Evolutionary conservation across 2,888 invertebrate species (phyloP), one percentile per base, ranked within the genome.

Genomic region (Athalia circularis): DNA sequence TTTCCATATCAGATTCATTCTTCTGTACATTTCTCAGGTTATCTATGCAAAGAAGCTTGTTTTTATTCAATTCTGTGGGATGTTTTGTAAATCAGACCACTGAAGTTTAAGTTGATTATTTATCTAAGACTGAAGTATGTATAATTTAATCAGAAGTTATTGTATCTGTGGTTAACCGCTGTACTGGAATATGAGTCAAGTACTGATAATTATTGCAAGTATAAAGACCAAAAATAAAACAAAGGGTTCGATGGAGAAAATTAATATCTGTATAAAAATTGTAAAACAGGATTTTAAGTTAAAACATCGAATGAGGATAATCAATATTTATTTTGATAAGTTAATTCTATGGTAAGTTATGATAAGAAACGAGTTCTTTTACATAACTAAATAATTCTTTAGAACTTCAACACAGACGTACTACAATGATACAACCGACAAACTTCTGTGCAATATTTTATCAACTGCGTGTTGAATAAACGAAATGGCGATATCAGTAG

Each of bases 331-430:
- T 29, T 8, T 13, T 29, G 13, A 29, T 15, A 62, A 62, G 13
- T 13, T 13, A 13, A 13, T 62, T 15, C 4, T 13, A 62, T 54
- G n/a, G n/a, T 54, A 54, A 54, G 3, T 54, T 54, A n/a, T n/a
- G 54, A n/a, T 54, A 54, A 54, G 54, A 54, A 54, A 54, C n/a
- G 54, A 54, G 72, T 72, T 72, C 13, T 47, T 72, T 72, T 72
- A 72, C 59, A 52, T 72, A 72, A 72, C 59, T 59, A 6, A 54
- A 54, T 68, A 6, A 2, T 52, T 5, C 54, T 54, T 52, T 11
- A 68, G 29, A 68, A 68, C 29, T 29, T 29, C 29, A 29, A 29
- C 29, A 29, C 29, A 29, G 29, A 29, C 29, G 29, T 29, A 29
- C 29, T 29, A 29, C 29, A 0, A 29, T 29, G 29, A 29, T 29